Evolutionary conservation across 2,113 vertebrate species (phyloP).

Genomic region (Cryptoleucopteryx plumbea): DNA sequence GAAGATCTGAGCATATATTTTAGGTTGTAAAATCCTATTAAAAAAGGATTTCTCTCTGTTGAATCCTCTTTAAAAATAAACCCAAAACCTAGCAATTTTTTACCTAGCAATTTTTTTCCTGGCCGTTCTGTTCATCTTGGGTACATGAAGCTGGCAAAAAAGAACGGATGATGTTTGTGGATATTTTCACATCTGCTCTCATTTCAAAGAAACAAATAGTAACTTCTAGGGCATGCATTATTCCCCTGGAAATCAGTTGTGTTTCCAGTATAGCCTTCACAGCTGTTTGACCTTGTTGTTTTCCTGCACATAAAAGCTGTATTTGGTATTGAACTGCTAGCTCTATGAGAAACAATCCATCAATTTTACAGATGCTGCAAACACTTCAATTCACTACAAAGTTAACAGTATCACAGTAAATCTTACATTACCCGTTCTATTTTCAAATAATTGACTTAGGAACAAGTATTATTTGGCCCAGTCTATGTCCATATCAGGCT

Average conservation of each 20-base stretch:
- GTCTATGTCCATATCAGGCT: background rate
- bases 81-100: background rate
- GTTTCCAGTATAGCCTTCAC: constrained; percentile 44
- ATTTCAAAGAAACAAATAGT: background rate
- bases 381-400: constrained; percentile 66
- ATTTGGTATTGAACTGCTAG: constrained; percentile 50
- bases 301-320: constrained; percentile 57
- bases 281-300: constrained; percentile 67
- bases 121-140: background rate
- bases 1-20: background rate
- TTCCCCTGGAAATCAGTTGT: constrained; percentile 30
- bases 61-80: background rate
- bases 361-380: constrained; percentile 73
- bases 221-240: background rate
- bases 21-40: background rate
- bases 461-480: constrained; percentile 46
- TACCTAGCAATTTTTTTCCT: background rate
- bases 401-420: constrained; percentile 64
- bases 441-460: constrained; percentile 72
- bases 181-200: background rate
- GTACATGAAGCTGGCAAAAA: background rate
- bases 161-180: background rate
- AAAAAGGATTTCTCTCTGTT: background rate
- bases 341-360: constrained; percentile 64
- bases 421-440: constrained; percentile 60